A percentile compares a stretch with the other conserved stretches of the same genome.
Evolutionary conservation across 1,140 invertebrate genomes (phyloP).

Genomic region (Ceratosolen fusciceps): DNA sequence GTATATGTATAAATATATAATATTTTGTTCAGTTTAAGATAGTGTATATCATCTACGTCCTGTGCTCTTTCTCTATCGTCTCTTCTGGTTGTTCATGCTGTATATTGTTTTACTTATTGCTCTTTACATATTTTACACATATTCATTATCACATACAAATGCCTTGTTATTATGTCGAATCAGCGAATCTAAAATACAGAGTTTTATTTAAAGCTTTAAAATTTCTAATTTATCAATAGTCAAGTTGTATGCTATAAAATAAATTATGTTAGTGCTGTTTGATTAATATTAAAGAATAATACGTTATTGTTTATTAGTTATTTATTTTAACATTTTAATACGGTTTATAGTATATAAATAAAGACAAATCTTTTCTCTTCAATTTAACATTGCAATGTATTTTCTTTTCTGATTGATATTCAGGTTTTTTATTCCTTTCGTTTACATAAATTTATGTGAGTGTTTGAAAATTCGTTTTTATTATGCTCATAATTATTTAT

Average conservation of each 20-base stretch:
- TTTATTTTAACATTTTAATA: neutral
- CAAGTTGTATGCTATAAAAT: neutral
- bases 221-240: neutral
- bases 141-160: conserved; percentile 21
- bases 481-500: too few species aligned
- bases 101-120: conserved; percentile 58
- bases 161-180: conserved; percentile 29
- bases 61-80: conserved; percentile 53
- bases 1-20: conserved; percentile 50
- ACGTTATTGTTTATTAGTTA: too few species aligned
- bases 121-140: conserved; percentile 34
- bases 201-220: conserved; percentile 16
- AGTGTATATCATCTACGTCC: conserved; percentile 54
- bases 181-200: conserved; percentile 6
- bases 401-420: too few species aligned
- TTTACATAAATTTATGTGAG: too few species aligned
- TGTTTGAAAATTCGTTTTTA: too few species aligned
- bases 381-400: too few species aligned
- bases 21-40: conserved; percentile 45
- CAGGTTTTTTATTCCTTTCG: too few species aligned
- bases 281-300: too few species aligned
- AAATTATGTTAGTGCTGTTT: too few species aligned
- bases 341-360: too few species aligned
- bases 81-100: conserved; percentile 57
- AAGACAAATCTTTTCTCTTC: too few species aligned